Conservation (phyloP, 2,113 vertebrate genomes). For the Rhombomys opimus region DNA sequence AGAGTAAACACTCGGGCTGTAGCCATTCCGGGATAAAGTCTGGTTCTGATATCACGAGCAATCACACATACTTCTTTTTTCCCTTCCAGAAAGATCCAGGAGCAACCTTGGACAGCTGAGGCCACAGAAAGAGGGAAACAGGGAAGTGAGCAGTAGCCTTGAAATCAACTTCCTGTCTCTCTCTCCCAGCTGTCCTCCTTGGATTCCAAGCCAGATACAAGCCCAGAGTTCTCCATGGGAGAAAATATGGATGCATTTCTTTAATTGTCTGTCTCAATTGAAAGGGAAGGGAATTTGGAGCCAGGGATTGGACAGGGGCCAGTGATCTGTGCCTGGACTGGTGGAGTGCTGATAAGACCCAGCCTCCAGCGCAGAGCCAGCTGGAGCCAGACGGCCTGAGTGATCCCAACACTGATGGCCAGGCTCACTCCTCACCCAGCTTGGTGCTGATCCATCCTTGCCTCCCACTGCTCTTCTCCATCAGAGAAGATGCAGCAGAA, state of each 20-base stretch:
- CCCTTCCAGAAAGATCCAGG: neutral
- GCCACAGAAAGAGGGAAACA: neutral
- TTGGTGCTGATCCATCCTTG: neutral
- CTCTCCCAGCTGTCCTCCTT: neutral
- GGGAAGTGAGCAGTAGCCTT: neutral
- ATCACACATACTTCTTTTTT: neutral
- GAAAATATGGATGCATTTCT: neutral
- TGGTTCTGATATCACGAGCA: neutral
- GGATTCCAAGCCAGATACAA: neutral
- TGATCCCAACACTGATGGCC: neutral
- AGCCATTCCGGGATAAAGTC: neutral
- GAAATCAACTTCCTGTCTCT: neutral
- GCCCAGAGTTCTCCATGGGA: neutral
- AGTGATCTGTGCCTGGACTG: neutral
- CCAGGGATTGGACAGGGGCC: too few relatives aligned
- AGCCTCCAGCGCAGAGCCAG: neutral
- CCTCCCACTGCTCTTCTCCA: neutral
- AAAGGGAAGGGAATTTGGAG: neutral
- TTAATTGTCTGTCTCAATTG: neutral
- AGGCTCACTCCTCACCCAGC: neutral
- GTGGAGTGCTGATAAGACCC: neutral
- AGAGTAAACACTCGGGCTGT: neutral
- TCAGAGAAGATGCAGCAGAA: neutral
- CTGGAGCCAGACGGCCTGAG: conserved; percentile 9
- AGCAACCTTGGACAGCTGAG: neutral